Base-by-base conservation (phyloP, 2,888 invertebrate species). In the Hanleya hanleyi region DNA sequence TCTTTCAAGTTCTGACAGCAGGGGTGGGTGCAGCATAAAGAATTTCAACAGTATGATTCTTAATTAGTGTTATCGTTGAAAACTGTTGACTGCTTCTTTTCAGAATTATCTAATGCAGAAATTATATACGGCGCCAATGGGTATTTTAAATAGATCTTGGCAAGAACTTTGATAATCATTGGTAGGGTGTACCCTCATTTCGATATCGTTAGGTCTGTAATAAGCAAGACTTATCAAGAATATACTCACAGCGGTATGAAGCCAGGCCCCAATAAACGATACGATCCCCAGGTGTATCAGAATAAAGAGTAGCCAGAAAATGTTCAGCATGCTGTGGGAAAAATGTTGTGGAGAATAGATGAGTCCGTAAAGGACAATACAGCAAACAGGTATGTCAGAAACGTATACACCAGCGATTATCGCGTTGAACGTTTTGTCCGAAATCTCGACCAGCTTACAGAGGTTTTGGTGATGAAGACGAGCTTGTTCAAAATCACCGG, bases 401-500 rank as follows among this genome's bases (percentile, higher is more conserved):
- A 66, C 49, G 65, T 74, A 78, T 18, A 77, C 70, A 9, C 70
- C 75, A 41, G 80, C 80, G 9, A 80, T 74, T 71, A 81, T 74
- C n/a, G 76, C 77, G 47, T 74, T 69, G 69, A 80, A 81, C 41
- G 76, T 72, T 33, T 71, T 67, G 70, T 81, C 80, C 37, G 79
- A 62, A 29, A 76, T 77, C 18, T 75, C 73, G 1, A 80, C 77
- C 64, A 81, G 49, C 22, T 18, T 51, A 66, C 77, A 78, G 70
- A 81, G 57, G 18, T 77, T 77, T 77, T 83, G 82, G 77, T 84
- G 84, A 64, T 77, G 77, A 68, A 83, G 69, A 22, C 85, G 79
- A 76, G 81, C 81, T 50, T 81, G 79, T 65, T 84, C 84, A 26
- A 85, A 65, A 69, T 77, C 65, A 1, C 61, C 77, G 38, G 26